Evolutionary conservation across 2,797 vertebrate species (phyloP), one percentile per base, ranked within the genome.

Genomic region (Sebastes dallii): DNA sequence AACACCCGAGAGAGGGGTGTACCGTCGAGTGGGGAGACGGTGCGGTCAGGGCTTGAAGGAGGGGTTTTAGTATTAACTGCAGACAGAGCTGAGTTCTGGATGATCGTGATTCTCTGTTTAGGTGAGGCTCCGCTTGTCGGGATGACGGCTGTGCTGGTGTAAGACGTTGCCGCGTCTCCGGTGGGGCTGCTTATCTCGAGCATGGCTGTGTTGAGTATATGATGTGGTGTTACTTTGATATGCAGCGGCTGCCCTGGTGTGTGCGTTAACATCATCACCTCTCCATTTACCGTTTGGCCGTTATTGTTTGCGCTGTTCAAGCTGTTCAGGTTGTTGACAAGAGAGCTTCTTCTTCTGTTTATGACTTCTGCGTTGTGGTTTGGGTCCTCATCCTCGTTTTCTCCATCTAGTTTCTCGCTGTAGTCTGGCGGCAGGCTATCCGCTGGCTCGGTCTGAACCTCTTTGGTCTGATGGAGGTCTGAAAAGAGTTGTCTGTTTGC

Each of bases 91-190:
- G 97, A 89, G 0, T 97, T 99, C 89, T 98, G 98, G 80, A 99
- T 97, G 82, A 99, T 99, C 61, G 97, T 99, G 81, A 99, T 99
- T 89, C 97, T 97, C 93, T 99, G 98, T 90, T 99, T 99, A 36
- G 97, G 96, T 16, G 96, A 95, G 11, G 96, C 96, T 8, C 97
- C 96, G 22, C 95, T 96, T 25, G 96, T 97, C 8, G 98, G 97
- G 91, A 99, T 98, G 76, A 98, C 94, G 0, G 98, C 97, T 12
- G 97, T 99, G 91, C 97, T 99, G 69, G 96, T 98, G 80, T 96
- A 99, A 68, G 97, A 98, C 30, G 97, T 95, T 65, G 96, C 72
- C 16, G 94, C 93, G 62, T 98, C 98, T 81, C 96, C 84, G 6
- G 94, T 96, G 4, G 97, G 97, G 91, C 97, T 98, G 80, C 96